Evolutionary conservation across 2,113 vertebrate genomes (phyloP).

Genomic region (Serilophus lunatus): DNA sequence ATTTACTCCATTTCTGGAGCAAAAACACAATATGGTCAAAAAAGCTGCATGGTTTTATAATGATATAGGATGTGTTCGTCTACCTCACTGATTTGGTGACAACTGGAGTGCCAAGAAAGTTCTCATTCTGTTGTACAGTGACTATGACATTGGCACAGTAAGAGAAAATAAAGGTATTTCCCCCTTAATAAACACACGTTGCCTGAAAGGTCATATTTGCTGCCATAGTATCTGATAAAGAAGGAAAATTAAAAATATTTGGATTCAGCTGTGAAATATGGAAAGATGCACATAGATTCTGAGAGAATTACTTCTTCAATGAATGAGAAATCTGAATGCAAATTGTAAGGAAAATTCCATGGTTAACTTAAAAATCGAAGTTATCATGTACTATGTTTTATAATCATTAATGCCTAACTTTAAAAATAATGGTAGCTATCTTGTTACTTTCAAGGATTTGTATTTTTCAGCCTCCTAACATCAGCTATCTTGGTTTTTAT

Average conservation of each 20-base stretch:
- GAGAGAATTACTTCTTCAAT: neutral
- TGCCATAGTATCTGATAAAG: neutral
- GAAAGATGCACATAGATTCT: neutral
- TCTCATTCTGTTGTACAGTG: neutral
- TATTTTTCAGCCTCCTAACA: neutral
- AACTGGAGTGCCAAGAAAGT: neutral
- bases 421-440: neutral
- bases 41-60: neutral
- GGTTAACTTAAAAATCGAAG: neutral
- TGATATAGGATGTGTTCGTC: fast-evolving
- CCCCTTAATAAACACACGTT: neutral
- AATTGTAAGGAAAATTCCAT: neutral
- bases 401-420: neutral
- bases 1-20: neutral
- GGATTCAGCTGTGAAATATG: neutral
- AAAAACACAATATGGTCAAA: neutral
- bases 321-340: neutral
- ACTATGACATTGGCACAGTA: neutral
- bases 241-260: neutral
- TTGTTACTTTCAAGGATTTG: neutral
- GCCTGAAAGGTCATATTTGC: neutral
- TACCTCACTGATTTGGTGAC: neutral
- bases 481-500: neutral
- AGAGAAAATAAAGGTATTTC: neutral
- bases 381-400: neutral